These are phyloP conservation scores for Tonatia bakeri DNA, from an alignment of 2,113 vertebrate species.

Conservation along the genomic window DNA sequence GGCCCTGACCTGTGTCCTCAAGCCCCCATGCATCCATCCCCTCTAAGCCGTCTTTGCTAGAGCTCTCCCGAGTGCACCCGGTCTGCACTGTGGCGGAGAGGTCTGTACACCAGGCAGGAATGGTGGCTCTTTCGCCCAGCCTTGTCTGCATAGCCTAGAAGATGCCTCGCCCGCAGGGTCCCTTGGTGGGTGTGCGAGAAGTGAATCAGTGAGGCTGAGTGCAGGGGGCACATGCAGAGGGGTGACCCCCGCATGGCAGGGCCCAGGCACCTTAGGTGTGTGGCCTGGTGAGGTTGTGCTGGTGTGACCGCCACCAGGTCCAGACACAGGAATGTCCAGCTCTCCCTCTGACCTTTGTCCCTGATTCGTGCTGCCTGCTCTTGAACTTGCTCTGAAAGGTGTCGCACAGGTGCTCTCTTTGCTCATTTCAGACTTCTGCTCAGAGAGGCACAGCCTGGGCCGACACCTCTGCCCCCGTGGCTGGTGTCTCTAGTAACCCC, in stretches of 20 bases:
- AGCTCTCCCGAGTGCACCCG: neutral
- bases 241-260: rapidly evolving
- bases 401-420: neutral
- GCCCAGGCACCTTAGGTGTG: rapidly evolving
- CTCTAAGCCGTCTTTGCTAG: rapidly evolving
- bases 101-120: rapidly evolving
- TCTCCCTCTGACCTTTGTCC: neutral
- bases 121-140: neutral
- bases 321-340: rapidly evolving
- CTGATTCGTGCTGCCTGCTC: neutral
- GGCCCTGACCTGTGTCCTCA: neutral
- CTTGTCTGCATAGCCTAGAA: rapidly evolving
- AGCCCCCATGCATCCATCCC: neutral
- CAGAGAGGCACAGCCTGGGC: rapidly evolving
- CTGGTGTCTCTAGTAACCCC: rapidly evolving
- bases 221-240: rapidly evolving
- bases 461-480: rapidly evolving
- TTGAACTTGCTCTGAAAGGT: neutral
- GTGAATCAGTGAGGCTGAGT: neutral
- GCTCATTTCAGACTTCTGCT: neutral
- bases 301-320: neutral
- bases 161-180: neutral
- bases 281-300: rapidly evolving
- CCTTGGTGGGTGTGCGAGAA: rapidly evolving
- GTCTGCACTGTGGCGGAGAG: rapidly evolving